These are phyloP conservation scores for Tenthredo distinguenda DNA, from an alignment of 2,888 invertebrate genomes.

Conservation along the genomic window DNA sequence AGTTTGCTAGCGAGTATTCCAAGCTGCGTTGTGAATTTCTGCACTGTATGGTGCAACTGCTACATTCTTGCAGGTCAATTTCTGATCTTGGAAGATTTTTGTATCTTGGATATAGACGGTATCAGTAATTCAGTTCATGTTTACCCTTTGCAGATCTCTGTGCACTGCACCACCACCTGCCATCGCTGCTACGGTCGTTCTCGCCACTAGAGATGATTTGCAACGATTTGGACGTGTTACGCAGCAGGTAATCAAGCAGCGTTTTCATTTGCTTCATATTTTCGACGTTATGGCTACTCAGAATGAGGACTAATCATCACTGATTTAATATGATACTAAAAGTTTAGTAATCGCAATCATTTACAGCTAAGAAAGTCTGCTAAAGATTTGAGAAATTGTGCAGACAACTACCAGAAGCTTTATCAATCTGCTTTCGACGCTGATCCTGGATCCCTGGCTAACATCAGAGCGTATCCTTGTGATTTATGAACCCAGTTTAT, in stretches of 20 bases:
- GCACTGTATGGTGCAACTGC: conserved; percentile 83
- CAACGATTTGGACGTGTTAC: conserved; percentile 90
- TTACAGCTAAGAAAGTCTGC: conserved; percentile 85
- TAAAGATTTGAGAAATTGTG: conserved; percentile 86
- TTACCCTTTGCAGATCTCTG: conserved; percentile 79
- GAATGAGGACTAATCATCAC: background rate
- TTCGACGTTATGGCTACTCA: background rate
- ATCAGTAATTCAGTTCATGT: background rate
- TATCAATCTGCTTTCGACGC: conserved; percentile 93
- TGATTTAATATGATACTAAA: background rate
- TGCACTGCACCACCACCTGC: conserved; percentile 96
- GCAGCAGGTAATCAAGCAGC: conserved; percentile 80
- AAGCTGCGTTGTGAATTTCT: conserved; percentile 88
- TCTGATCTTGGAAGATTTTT: background rate
- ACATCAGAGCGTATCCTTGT: conserved; percentile 79
- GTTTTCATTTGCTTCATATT: background rate
- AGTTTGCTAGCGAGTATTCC: conserved; percentile 89
- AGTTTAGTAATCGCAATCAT: background rate
- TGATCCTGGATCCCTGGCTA: conserved; percentile 88
- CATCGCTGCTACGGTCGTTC: conserved; percentile 91
- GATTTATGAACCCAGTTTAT: background rate
- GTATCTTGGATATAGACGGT: too few species aligned
- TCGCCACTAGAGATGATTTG: conserved; percentile 88
- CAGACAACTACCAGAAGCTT: conserved; percentile 87
- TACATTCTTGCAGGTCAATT: conserved; percentile 82